A percentile compares a stretch with the other conserved stretches of the same genome.
Conservation (phyloP, 2,797 vertebrate genomes). For the Typhlichthys eigenmanni region DNA sequence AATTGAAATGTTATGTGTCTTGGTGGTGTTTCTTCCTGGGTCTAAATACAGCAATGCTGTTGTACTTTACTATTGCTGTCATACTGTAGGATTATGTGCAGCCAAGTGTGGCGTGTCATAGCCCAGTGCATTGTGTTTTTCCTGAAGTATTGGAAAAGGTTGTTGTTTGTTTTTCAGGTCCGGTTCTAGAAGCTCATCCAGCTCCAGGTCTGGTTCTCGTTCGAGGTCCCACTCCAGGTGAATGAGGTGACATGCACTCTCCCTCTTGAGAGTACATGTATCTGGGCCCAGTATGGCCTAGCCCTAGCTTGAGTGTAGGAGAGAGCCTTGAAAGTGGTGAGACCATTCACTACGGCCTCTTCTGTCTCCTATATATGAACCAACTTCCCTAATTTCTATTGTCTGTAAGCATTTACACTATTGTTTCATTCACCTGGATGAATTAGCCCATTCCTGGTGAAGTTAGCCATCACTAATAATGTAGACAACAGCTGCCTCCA, state of each 20-base stretch:
- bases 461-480: too few relatives aligned
- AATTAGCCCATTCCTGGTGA: too few relatives aligned
- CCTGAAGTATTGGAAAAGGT: slow-evolving; percentile 82
- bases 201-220: slow-evolving; percentile 94
- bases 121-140: slow-evolving; percentile 14
- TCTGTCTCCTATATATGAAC: neutral
- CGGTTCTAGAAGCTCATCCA: slow-evolving; percentile 94
- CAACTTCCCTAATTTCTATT: too few relatives aligned
- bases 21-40: too few relatives aligned
- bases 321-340: slow-evolving; percentile 7
- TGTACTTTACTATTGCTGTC: neutral
- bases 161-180: slow-evolving; percentile 89
- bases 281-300: slow-evolving; percentile 65
- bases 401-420: neutral
- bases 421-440: slow-evolving; percentile 3
- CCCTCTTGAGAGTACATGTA: slow-evolving; percentile 82
- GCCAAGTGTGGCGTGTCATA: neutral
- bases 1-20: too few relatives aligned
- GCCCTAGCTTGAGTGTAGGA: slow-evolving; percentile 21
- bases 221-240: slow-evolving; percentile 98
- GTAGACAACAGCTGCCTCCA: too few relatives aligned
- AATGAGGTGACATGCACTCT: slow-evolving; percentile 97
- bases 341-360: neutral
- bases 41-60: neutral
- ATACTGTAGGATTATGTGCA: neutral